These are phyloP conservation scores for Phalanger gymnotis DNA, from an alignment of 2,797 vertebrate genomes.

Conservation along the genomic window DNA sequence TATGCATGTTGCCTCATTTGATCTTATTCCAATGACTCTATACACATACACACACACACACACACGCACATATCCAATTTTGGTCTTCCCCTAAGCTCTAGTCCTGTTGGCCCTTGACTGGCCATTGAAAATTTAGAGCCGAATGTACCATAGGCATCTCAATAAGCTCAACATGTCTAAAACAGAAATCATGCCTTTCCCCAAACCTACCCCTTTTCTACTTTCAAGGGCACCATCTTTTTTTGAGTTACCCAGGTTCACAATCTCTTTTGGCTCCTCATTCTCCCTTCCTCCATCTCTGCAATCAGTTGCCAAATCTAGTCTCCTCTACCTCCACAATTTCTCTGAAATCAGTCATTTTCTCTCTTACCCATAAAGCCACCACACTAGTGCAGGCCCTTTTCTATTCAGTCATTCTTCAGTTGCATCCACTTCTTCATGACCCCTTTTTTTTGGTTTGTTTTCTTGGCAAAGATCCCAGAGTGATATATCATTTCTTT, in stretches of 20 bases:
- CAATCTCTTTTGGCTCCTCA: neutral
- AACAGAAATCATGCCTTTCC: neutral
- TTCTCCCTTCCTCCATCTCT: neutral
- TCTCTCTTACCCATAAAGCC: neutral
- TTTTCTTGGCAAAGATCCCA: neutral
- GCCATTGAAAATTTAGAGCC: neutral
- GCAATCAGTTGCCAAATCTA: neutral
- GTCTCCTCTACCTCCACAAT: neutral
- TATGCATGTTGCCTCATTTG: neutral
- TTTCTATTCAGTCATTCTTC: neutral
- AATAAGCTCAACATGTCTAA: neutral
- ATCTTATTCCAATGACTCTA: neutral
- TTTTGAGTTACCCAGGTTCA: neutral
- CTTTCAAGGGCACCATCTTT: neutral
- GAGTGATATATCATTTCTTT: neutral
- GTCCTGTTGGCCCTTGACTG: neutral
- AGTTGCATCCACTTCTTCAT: neutral
- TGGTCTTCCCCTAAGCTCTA: neutral
- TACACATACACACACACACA: too few species aligned
- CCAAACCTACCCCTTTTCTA: neutral
- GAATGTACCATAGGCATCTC: neutral
- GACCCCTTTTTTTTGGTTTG: neutral
- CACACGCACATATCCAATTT: neutral
- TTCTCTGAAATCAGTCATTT: neutral
- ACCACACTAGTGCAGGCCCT: neutral